Percentiles rank a stretch among this genome's conserved stretches.
phyloP scores from a whole-genome alignment of 2,888 invertebrate genomes.

The Thysanoteuthis rhombus region DNA sequence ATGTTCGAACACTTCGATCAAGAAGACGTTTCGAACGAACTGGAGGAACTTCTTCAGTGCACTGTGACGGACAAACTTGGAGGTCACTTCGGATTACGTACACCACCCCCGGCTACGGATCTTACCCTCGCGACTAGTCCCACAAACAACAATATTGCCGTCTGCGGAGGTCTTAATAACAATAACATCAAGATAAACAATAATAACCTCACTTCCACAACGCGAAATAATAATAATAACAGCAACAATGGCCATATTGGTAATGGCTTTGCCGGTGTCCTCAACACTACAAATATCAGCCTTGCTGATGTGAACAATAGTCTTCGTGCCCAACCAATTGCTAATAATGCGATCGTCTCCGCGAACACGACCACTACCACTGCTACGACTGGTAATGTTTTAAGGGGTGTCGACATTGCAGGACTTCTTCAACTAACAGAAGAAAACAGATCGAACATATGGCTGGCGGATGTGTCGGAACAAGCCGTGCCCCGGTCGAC shows the following conservation, averaged over 20 bases:
- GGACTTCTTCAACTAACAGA: neutral
- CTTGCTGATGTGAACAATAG: neutral
- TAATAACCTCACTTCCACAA: neutral
- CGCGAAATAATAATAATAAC: neutral
- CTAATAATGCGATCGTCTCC: neutral
- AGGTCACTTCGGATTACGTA: neutral
- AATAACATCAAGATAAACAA: neutral
- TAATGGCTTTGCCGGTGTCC: neutral
- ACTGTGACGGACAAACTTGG: neutral
- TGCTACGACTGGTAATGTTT: neutral
- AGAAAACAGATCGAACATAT: neutral
- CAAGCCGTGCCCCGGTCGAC: neutral
- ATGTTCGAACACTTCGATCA: conserved; percentile 23
- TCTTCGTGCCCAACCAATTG: no score
- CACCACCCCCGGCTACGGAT: neutral
- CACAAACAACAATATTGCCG: neutral
- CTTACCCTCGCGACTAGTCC: neutral
- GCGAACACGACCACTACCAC: neutral
- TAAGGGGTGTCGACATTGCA: neutral
- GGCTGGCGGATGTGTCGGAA: neutral
- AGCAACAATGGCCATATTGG: neutral
- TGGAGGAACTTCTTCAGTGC: conserved; percentile 13
- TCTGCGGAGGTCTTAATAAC: neutral
- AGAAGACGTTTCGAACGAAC: conserved; percentile 24
- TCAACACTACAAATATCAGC: neutral